Conservation (phyloP, 2,113 vertebrate species). For the Crotalus helleri region DNA sequence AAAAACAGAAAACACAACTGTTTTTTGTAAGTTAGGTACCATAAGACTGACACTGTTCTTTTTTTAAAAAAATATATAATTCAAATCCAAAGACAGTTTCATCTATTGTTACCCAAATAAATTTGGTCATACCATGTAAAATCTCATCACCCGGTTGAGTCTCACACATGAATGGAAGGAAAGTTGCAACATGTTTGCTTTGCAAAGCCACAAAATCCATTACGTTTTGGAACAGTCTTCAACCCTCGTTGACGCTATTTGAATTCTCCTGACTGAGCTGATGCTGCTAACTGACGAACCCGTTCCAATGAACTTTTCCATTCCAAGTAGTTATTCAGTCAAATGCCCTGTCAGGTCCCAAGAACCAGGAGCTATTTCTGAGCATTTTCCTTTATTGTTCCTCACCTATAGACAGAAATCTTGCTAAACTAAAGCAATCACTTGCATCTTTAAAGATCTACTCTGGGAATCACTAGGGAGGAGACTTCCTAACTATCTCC, state of each 20-base stretch:
- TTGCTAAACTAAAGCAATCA: not conserved
- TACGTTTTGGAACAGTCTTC: not conserved
- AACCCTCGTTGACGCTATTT: not conserved
- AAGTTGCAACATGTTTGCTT: not conserved
- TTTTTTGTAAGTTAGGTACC: slow-evolving; percentile 41
- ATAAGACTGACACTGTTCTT: slow-evolving; percentile 15
- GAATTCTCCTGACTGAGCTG: not conserved
- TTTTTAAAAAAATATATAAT: not conserved
- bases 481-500: not conserved
- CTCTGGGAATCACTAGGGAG: not conserved
- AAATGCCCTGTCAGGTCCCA: not conserved
- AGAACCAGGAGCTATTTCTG: not conserved
- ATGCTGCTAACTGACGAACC: not conserved
- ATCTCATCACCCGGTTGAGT: not conserved
- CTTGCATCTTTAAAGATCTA: not conserved
- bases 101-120: not conserved
- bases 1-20: not conserved
- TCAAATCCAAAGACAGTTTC: not conserved
- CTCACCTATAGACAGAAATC: not conserved
- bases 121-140: not conserved
- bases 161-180: not conserved
- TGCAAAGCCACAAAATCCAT: not conserved
- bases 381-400: not conserved
- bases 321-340: not conserved
- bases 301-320: not conserved